Conservation (phyloP, 2,113 vertebrate species). For the Elephantulus edwardii region DNA sequence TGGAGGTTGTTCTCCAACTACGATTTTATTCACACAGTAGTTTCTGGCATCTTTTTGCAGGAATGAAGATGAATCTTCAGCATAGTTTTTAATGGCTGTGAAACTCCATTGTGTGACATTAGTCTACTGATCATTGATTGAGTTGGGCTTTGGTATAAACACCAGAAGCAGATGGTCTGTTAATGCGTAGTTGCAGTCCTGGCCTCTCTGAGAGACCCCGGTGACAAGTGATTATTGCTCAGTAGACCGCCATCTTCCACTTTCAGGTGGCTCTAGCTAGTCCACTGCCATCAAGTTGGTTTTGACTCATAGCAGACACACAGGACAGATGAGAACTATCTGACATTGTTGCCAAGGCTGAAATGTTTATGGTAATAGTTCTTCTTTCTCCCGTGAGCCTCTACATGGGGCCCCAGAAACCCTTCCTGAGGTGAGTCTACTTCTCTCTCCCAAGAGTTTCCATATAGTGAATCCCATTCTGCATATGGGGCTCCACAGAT, state of each 20-base stretch:
- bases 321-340: no score
- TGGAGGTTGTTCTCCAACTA: rapidly evolving
- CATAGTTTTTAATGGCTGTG: neutral
- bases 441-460: neutral
- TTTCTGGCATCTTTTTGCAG: no score
- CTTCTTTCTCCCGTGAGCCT: no score
- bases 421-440: neutral
- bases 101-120: neutral
- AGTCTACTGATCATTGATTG: rapidly evolving
- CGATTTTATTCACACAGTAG: no score
- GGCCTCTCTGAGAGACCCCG: neutral
- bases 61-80: neutral
- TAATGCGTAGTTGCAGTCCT: neutral
- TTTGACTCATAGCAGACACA: no score
- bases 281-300: no score
- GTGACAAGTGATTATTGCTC: neutral
- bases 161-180: neutral
- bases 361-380: no score
- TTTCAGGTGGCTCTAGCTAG: neutral
- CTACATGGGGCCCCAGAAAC: neutral
- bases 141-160: neutral
- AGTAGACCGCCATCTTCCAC: neutral
- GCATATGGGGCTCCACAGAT: rapidly evolving
- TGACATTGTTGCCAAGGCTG: no score
- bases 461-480: neutral